Conservation (phyloP, 2,797 vertebrate genomes). For the Acipenser ruthenus region DNA sequence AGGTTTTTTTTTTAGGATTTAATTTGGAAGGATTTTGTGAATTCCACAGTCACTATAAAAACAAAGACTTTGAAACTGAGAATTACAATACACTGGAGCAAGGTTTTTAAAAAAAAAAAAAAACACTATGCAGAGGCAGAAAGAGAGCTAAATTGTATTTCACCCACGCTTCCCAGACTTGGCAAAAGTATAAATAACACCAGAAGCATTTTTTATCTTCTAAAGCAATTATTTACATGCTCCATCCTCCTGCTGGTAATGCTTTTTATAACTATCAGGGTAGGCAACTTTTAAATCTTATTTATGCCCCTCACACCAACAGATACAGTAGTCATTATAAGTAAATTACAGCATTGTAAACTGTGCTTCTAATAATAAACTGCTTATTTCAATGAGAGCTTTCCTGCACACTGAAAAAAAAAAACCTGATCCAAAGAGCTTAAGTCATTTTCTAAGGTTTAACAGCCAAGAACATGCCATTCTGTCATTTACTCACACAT, state of each 20-base stretch:
- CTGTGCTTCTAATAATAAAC: constrained; percentile 4
- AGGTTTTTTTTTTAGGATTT: too few relatives aligned
- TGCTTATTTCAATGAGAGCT: not conserved
- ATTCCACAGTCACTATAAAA: too few relatives aligned
- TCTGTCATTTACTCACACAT: not conserved
- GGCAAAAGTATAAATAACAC: constrained; percentile 3
- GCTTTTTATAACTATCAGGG: not conserved
- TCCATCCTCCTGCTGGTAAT: constrained; percentile 1
- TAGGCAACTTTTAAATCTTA: constrained; percentile 4
- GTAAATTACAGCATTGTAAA: constrained; percentile 7
- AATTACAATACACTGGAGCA: too few relatives aligned
- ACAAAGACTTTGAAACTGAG: too few relatives aligned
- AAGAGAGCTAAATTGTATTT: not conserved
- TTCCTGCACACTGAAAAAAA: not conserved
- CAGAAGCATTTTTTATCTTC: not conserved
- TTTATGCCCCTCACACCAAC: not conserved
- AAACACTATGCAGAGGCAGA: too few relatives aligned
- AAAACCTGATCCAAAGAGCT: constrained; percentile 1
- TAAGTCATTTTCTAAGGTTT: not conserved
- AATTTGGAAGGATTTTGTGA: too few relatives aligned
- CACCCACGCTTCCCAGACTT: not conserved
- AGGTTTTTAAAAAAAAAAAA: too few relatives aligned
- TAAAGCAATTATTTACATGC: not conserved
- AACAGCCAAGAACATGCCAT: not conserved
- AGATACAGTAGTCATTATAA: not conserved